Base-by-base conservation (phyloP, 2,888 invertebrate species). In the Magallana nippona region DNA sequence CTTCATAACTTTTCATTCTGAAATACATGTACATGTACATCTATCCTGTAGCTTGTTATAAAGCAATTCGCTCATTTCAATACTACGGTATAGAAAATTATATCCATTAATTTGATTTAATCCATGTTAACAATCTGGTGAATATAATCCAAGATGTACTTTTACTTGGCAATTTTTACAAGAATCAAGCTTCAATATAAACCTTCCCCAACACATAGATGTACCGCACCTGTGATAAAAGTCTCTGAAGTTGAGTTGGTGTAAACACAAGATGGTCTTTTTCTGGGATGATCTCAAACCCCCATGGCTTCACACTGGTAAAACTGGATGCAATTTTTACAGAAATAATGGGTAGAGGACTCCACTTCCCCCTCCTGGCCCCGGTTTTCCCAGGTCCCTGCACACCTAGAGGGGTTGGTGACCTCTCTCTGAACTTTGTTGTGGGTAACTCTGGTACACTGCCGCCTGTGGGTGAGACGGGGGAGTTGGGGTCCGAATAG, bases 261-360 rank as follows among this genome's bases (percentile, higher is more conserved):
- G 93, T 92, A 85, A 94, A 94, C 82, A 90, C 89, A 11, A 94
- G 86, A 71, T 93, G 93, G 84, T 92, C 89, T 78, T 90, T 89
- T 81, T 92, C 91, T 19, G 90, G 91, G 19, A 91, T 90, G 81
- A 92, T 91, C 83, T 92, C 92, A 88, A 92, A 91, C n/a, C 92
- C 92, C 92, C 92, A 92, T 1, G 92, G 92, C 78, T 89, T 90
- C 1, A 89, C 92, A 56, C 90, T 83, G 0, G 93, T 93, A 93
- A 98, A 98, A 94, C 97, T 97, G 0, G 98, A 98, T 11, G 98
- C 98, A 92, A 97, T 97, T 91, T n/a, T 97, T 97, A 84, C 97
- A 96, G 92, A 98, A 98, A 94, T 98, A 98, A 93, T 97, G 97
- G 0, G 96, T 96, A 0, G 96, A 96, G 0, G 97, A 96, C 94